Evolutionary conservation across 2,797 vertebrate species (phyloP), one percentile per base, ranked within the genome.

Genomic region (Ceryle rudis): DNA sequence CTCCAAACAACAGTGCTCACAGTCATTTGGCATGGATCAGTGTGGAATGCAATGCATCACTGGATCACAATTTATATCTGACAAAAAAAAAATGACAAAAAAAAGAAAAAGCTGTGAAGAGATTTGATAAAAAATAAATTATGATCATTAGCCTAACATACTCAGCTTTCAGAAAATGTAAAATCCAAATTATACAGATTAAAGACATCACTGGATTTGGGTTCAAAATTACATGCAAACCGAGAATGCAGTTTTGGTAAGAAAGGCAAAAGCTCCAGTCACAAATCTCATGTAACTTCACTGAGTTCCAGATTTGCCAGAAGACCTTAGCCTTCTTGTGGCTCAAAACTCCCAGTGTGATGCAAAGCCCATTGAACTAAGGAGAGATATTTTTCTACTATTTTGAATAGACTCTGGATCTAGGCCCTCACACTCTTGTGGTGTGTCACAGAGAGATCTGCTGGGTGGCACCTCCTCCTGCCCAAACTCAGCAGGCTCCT

Each of bases 371-470:
- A 14, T 2, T 29, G 31, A 72, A 23, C 29, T 41, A 35, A 15
- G 11, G 11, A 15, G 22, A 77, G 14, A 28, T 31, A n/a, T 22
- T 67, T 81, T 72, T 47, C 60, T n/a, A 17, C 28, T 17, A 5
- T 51, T 29, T 42, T 3, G 0, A 39, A 42, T 3, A 6, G 28
- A 54, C 33, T 64, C 47, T 4, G 8, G 9, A 35, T 49, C 39
- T 7, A 4, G 28, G 18, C 17, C 51, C 44, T 35, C 4, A 2
- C 4, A 2, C 25, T 42, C 15, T n/a, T 16, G 9, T 0, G 1
- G 39, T 11, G 8, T 37, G 37, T 37, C 7, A 2, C 1, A 1
- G 55, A 19, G 33, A 4, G 13, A 35, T 5, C 60, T 22, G n/a
- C 9, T 16, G 61, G 35, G 60, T 28, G 39, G 31, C 62, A 65